phyloP scores from a whole-genome alignment of 2,113 vertebrate species.

The Elanoides forficatus region DNA sequence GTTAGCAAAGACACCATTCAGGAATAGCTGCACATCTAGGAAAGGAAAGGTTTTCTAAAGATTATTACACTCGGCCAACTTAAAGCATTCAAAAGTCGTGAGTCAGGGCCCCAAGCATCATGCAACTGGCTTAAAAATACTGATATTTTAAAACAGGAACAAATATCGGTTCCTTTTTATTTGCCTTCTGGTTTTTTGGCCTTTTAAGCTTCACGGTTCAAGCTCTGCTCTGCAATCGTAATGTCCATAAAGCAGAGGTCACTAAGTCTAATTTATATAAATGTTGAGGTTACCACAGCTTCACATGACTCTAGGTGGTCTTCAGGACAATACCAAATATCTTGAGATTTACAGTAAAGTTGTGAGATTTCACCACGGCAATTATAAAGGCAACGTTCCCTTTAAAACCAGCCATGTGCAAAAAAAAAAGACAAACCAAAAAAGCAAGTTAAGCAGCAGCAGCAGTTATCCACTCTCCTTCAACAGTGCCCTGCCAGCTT shows the following conservation, averaged over 20 bases:
- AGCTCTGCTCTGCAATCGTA: neutral
- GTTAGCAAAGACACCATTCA: neutral
- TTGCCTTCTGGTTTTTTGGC: neutral
- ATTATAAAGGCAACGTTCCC: neutral
- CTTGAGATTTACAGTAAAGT: neutral
- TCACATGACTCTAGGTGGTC: neutral
- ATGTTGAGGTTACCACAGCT: neutral
- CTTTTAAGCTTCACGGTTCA: neutral
- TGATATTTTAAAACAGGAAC: neutral
- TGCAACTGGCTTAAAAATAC: neutral
- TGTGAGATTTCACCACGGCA: neutral
- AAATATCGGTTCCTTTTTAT: neutral
- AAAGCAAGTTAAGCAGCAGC: neutral
- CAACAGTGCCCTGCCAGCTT: neutral
- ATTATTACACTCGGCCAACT: conserved; percentile 3
- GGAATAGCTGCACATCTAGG: conserved; percentile 11
- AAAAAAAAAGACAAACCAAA: neutral
- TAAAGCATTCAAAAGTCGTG: neutral
- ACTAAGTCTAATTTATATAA: neutral
- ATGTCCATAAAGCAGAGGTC: neutral
- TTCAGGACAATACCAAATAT: neutral
- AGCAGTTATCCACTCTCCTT: neutral
- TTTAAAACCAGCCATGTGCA: neutral
- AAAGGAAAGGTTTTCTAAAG: conserved; percentile 1
- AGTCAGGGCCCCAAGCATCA: conserved; percentile 1